Evolutionary conservation across 2,797 vertebrate genomes (phyloP).

Genomic region (Malacoraja senta): DNA sequence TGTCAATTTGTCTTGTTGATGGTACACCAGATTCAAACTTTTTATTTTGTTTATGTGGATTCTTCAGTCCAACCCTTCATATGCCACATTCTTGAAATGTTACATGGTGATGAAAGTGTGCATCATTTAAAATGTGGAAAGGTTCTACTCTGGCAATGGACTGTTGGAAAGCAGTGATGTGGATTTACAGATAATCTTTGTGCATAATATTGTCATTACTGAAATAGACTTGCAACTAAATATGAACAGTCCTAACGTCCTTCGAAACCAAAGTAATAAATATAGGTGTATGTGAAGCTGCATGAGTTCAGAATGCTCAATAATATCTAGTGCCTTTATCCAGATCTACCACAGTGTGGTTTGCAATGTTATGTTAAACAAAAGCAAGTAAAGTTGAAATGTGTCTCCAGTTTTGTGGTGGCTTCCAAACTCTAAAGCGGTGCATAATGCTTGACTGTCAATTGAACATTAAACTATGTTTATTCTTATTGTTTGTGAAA

Average conservation of each 20-base stretch:
- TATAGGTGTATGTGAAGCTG: not conserved
- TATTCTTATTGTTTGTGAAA: not conserved
- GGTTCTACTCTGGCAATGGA: not conserved
- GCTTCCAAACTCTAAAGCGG: not conserved
- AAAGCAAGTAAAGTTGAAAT: not conserved
- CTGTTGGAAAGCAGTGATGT: not conserved
- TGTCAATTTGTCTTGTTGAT: not conserved
- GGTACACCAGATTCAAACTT: not conserved
- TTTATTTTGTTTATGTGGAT: not conserved
- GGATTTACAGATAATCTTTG: constrained; percentile 13
- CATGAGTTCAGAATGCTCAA: not conserved
- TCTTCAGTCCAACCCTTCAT: not conserved
- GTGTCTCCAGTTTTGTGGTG: not conserved
- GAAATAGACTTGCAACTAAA: not conserved
- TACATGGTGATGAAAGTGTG: not conserved
- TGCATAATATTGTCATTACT: not conserved
- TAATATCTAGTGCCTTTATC: not conserved
- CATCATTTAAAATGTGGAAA: not conserved
- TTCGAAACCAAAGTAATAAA: not conserved
- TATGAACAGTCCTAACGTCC: not conserved
- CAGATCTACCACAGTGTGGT: not conserved
- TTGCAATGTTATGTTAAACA: not conserved
- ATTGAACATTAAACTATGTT: not conserved
- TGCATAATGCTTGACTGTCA: not conserved
- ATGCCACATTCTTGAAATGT: not conserved